Conservation (phyloP, 1,140 invertebrate species). For the Nasonia longicornis region DNA sequence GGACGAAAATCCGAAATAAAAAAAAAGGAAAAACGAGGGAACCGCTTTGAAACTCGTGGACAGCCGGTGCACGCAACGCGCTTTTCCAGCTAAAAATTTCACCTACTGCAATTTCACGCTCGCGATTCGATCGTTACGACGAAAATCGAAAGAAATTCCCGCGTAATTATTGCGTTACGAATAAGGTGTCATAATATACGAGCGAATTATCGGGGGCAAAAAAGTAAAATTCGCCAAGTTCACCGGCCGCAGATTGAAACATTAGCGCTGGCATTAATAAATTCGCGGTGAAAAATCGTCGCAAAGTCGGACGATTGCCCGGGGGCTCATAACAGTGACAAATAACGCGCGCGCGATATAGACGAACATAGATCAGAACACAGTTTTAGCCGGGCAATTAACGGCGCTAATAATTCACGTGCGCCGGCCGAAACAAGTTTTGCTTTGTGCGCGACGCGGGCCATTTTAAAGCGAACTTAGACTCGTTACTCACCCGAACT, state of each 20-base stretch:
- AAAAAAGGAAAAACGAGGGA: neutral
- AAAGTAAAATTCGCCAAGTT: no score
- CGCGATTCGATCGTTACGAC: no score
- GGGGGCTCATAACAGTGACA: conserved; percentile 1
- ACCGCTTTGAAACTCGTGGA: neutral
- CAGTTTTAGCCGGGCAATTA: conserved; percentile 2
- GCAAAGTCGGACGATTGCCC: neutral
- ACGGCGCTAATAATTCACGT: conserved; percentile 23
- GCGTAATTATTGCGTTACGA: no score
- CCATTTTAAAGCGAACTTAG: neutral
- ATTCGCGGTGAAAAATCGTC: neutral
- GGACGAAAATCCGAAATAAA: neutral
- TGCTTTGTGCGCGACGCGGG: conserved; percentile 18
- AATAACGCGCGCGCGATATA: neutral
- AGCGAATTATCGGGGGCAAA: no score
- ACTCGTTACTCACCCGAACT: neutral
- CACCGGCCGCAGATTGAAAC: neutral
- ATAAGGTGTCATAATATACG: no score
- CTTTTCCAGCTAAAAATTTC: no score
- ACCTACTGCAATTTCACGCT: no score
- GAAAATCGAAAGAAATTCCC: no score
- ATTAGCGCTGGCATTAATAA: neutral
- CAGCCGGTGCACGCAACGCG: no score
- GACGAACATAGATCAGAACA: neutral
- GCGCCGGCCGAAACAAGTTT: conserved; percentile 9